phyloP scores from a whole-genome alignment of 2,797 vertebrate species.

The Myotis findleyi region DNA sequence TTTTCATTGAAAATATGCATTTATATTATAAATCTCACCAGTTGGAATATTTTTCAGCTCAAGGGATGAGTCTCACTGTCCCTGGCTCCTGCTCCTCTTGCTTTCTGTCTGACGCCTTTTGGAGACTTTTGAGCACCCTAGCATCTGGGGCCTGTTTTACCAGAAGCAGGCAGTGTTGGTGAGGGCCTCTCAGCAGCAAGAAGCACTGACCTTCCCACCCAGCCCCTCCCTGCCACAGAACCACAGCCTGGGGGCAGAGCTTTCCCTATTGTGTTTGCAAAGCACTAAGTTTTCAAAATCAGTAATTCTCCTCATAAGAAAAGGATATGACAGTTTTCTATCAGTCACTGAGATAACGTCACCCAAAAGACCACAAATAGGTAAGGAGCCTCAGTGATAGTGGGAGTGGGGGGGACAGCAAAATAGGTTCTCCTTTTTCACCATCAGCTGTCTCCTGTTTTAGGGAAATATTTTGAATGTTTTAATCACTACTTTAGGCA shows the following conservation, averaged over 20 bases:
- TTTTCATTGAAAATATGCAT: neutral
- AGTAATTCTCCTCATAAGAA: constrained; percentile 59
- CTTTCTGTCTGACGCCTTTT: neutral
- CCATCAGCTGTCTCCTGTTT: neutral
- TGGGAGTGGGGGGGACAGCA: neutral
- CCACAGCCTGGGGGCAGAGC: neutral
- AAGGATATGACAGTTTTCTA: constrained; percentile 31
- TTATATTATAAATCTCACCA: neutral
- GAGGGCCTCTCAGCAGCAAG: neutral
- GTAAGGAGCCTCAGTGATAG: neutral
- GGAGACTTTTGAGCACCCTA: neutral
- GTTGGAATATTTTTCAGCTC: neutral
- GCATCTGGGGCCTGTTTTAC: neutral
- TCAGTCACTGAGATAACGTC: neutral
- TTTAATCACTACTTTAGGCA: neutral
- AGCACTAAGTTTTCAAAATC: constrained; percentile 54
- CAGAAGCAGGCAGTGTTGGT: neutral
- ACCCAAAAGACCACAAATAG: neutral
- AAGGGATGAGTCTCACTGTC: neutral
- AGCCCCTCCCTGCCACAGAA: neutral
- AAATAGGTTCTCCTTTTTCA: neutral
- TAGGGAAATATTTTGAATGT: neutral
- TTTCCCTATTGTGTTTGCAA: constrained; percentile 25
- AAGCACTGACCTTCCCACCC: neutral
- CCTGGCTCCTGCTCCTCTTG: neutral